Evolutionary conservation across 2,888 invertebrate genomes (phyloP), one percentile per base, ranked within the genome.

Genomic region (Archaeoteleia sp.): DNA sequence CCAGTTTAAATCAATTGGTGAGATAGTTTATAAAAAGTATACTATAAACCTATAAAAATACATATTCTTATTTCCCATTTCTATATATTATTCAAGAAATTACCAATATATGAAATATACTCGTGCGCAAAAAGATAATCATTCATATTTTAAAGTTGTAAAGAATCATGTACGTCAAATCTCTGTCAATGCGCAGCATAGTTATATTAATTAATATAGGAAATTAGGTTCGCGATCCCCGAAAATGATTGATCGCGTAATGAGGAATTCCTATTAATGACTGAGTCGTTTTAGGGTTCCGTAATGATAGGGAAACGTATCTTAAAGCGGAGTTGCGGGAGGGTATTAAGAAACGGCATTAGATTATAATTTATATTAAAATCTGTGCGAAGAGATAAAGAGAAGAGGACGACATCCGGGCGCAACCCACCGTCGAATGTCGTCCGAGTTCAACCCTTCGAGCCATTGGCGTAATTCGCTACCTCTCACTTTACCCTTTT

Each of bases 281-380:
- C 79, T 77, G 70, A 53, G 75, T 67, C 79, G 80, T 80, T 82
- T 76, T 69, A 62, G 55, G 67, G 54, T 23, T 20, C 54, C 37
- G 46, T 62, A 70, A 66, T 57, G 65, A 57, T 54, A 51, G 66
- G 60, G 67, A 72, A 70, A 66, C 45, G 54, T 40, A 49, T 57
- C 60, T 25, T 34, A 71, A 53, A 54, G 70, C 70, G 71, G 76
- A 76, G 45, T 57, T 63, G 48, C 2, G 57, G 34, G 43, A 71
- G 77, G 81, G 80, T 83, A 84, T 83, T 83, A 84, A 83, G 83
- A 82, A 84, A 84, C 75, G 81, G 82, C 82, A 82, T 82, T 82
- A 84, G 84, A 83, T 84, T 84, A 83, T 84, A 84, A 84, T 84
- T 84, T 84, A 84, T 84, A 84, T 84, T 84, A 83, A 84, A 84